These are phyloP conservation scores for Dasyornis broadbenti DNA, from an alignment of 2,113 vertebrate species.

Conservation along the genomic window DNA sequence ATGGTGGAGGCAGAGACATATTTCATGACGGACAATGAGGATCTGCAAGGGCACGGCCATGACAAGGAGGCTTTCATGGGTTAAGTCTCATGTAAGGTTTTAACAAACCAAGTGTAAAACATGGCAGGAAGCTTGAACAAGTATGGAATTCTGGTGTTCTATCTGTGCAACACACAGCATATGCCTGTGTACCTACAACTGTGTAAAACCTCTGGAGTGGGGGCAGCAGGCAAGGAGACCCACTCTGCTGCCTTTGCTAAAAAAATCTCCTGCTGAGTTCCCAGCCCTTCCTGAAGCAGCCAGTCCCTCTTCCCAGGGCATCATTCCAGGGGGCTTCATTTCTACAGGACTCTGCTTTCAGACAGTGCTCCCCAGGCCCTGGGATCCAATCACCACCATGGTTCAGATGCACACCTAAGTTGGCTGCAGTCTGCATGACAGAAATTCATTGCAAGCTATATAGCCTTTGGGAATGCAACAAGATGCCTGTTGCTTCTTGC, in stretches of 20 bases:
- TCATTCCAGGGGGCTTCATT: neutral
- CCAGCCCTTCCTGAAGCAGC: neutral
- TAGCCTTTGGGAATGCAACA: neutral
- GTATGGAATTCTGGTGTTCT: neutral
- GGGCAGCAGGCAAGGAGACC: neutral
- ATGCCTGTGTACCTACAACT: fast-evolving
- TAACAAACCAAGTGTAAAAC: neutral
- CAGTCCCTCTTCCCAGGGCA: neutral
- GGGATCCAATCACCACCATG: fast-evolving
- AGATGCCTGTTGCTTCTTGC: neutral
- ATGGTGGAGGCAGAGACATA: neutral
- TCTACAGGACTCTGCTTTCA: neutral
- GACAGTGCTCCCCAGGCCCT: neutral
- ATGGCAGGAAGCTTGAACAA: neutral
- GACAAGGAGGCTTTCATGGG: neutral
- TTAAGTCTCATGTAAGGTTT: neutral
- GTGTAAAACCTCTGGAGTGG: neutral
- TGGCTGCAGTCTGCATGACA: neutral
- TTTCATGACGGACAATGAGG: neutral
- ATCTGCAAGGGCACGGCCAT: neutral
- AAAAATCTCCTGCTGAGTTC: neutral
- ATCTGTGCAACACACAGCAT: neutral
- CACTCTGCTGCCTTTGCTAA: neutral
- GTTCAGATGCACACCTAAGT: neutral
- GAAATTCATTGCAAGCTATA: neutral